Base-by-base conservation (phyloP, 2,888 invertebrate species). In the Drymonia ruficornis region DNA sequence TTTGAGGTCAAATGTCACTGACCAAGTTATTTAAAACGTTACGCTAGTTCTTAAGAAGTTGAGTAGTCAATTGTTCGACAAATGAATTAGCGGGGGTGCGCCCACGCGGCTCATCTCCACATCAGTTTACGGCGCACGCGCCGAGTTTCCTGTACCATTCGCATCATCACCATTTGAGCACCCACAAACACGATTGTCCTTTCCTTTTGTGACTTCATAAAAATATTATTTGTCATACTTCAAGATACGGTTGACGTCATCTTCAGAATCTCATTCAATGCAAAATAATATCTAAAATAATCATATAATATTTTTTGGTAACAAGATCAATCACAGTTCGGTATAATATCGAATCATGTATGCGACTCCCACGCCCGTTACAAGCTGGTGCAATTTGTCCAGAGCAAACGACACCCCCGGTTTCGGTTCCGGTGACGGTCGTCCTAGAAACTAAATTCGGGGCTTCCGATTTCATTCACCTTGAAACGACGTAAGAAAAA, bases 51-150 rank as follows among this genome's bases (percentile, higher is more conserved):
- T 68, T 70, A 62, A 65, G 67, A 63, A 56, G 56, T 54, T 47
- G 52, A 79, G 75, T 76, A 76, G 75, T 69, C 86, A 84, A 85
- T 84, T 86, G 85, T 81, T 79, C 71, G 74, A 78, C 76, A 80
- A 82, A 86, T 78, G 78, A 83, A 74, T 70, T 68, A 69, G 84
- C 80, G 87, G 86, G 89, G 89, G 87, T 84, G 87, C 88, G 85
- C 91, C 90, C 85, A 89, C 90, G 82, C 84, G 65, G 79, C 80
- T 88, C 87, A 91, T 91, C 90, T 87, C 73, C 63, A 77, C 85
- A 87, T 87, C 84, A 87, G 82, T 81, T 88, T 78, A 86, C 83
- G 72, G 86, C 80, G 87, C 90, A 89, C 89, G 89, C 87, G 87
- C 76, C 77, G 74, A 67, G 77, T 83, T 89, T 90, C 89, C 90